Conservation (phyloP, 2,113 vertebrate genomes). For the Crotophaga sulcirostris region DNA sequence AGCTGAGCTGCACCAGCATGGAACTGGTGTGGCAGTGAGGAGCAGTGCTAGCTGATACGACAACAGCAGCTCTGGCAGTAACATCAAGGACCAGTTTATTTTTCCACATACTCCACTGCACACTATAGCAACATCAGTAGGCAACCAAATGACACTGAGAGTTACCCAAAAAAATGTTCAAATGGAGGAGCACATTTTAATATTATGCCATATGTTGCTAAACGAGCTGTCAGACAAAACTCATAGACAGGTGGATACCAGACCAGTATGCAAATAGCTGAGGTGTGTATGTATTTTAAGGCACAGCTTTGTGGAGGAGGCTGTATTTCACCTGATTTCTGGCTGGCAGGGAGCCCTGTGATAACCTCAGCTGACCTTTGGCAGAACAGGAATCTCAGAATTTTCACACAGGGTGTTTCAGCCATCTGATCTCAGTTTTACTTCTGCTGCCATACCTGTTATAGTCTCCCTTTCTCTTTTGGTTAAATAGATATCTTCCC, state of each 20-base stretch:
- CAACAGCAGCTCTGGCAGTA: neutral
- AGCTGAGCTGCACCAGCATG: neutral
- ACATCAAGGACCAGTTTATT: neutral
- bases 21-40: neutral
- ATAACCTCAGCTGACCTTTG: neutral
- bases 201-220: neutral
- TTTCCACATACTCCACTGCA: neutral
- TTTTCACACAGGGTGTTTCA: neutral
- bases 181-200: neutral
- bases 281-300: neutral
- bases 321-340: neutral
- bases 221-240: neutral
- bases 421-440: neutral
- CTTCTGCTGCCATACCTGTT: neutral
- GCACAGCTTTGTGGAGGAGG: neutral
- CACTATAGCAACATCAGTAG: neutral
- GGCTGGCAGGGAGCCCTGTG: neutral
- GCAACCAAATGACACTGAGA: neutral
- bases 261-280: accelerated
- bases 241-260: neutral
- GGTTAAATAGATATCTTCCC: neutral
- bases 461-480: neutral
- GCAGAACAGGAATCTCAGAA: neutral
- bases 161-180: neutral
- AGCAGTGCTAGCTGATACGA: accelerated